Base-by-base conservation (phyloP, 2,113 vertebrate species). In the Otus sunia region DNA sequence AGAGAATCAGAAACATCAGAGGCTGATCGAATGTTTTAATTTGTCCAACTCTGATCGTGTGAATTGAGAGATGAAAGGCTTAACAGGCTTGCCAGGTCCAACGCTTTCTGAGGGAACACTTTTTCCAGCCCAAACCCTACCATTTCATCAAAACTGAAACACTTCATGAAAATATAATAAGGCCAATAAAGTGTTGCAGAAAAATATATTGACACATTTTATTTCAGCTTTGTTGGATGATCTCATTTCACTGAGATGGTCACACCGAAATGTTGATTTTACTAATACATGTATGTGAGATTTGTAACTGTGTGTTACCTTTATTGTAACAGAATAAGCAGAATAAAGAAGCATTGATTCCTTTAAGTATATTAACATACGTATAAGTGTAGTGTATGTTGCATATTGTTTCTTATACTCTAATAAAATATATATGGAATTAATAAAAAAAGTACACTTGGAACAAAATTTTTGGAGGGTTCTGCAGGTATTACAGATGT, bases 281-380 rank as follows among this genome's bases (percentile, higher is more conserved):
- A 82, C 91, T 96, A 77, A 92, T 88, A 43, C 52, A 50, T 94
- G 17, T 71, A 27, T 64, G 94, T 96, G 80, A 92, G 81, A n/a
- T 94, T 95, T 95, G 91, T 95, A 94, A 89, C 41, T 43, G 86
- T 94, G 93, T 67, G 68, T 85, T 89, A 60, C 80, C 39, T 85
- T 87, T 49, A 71, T 90, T 87, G 96, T 89, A 90, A 81, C 15
- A 36, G 78, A 89, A 78, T 80, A 79, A 94, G 10, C 6, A 21
- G 60, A 63, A 83, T 73, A 82, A 94, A 87, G 39, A 53, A 77
- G 69, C 59, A 30, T 59, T 15, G 64, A 78, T 90, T 88, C 71
- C 87, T 88, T 95, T 81, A 76, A 89, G 32, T 92, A 87, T 92
- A 64, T 92, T 95, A 68, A 90, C 56, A 22, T 78, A 72, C 63